Conservation (phyloP, 2,113 vertebrate species). For the Caranx melampygus region DNA sequence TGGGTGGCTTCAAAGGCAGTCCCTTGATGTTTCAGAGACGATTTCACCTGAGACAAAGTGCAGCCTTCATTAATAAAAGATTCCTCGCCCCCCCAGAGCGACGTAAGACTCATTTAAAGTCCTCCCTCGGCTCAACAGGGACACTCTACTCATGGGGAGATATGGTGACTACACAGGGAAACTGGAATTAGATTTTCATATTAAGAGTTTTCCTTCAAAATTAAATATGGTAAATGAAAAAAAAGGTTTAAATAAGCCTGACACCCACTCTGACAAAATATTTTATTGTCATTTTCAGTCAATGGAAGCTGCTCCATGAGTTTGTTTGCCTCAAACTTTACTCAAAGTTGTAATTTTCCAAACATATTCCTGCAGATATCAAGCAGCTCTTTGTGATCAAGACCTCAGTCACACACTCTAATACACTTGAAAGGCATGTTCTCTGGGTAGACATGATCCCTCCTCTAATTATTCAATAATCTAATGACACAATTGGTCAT, state of each 20-base stretch:
- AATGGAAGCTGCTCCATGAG: not conserved
- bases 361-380: conserved; percentile 17
- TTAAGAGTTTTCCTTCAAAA: conserved; percentile 33
- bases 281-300: conserved; percentile 36
- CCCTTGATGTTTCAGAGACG: conserved; percentile 52
- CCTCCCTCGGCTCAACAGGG: conserved; percentile 52
- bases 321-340: conserved; percentile 42
- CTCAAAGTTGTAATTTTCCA: conserved; percentile 1
- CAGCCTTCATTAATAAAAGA: conserved; percentile 79
- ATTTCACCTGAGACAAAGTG: conserved; percentile 72
- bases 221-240: conserved; percentile 1
- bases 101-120: conserved; percentile 58
- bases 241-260: not conserved
- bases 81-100: conserved; percentile 62
- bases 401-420: conserved; percentile 60
- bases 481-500: conserved; percentile 85
- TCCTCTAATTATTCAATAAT: conserved; percentile 83
- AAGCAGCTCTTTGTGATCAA: conserved; percentile 30
- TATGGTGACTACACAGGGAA: not conserved
- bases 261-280: conserved; percentile 16
- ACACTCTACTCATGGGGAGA: conserved; percentile 42
- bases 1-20: conserved; percentile 50
- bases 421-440: conserved; percentile 72
- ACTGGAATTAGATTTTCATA: conserved; percentile 34
- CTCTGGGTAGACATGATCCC: conserved; percentile 71